phyloP scores from a whole-genome alignment of 2,888 invertebrate species.

The Silvanus unidentatus region DNA sequence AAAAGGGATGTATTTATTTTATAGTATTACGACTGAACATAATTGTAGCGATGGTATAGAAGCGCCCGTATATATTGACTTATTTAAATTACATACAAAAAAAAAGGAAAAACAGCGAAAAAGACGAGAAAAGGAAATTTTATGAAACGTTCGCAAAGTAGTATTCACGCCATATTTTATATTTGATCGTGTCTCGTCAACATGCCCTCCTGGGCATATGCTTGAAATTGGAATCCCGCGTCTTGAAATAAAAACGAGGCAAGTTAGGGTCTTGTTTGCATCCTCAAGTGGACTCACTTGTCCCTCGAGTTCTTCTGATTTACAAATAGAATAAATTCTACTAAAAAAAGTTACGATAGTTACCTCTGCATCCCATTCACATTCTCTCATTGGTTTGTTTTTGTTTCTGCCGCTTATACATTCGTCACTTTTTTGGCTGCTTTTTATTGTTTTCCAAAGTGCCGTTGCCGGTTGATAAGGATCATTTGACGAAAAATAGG shows the following conservation, averaged over 20 bases:
- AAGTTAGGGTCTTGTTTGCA: slow-evolving; percentile 30
- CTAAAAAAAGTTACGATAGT: background rate
- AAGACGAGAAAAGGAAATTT: slow-evolving; percentile 11
- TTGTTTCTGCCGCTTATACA: too few species aligned
- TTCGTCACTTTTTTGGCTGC: too few species aligned
- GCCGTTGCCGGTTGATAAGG: too few species aligned
- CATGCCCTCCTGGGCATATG: slow-evolving; percentile 26
- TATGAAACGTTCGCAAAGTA: slow-evolving; percentile 6
- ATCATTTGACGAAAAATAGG: too few species aligned
- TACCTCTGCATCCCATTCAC: too few species aligned
- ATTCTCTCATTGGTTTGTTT: too few species aligned
- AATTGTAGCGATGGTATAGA: slow-evolving; percentile 1
- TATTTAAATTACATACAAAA: slow-evolving; percentile 12
- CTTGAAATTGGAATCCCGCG: slow-evolving; percentile 29
- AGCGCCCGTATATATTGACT: slow-evolving; percentile 10
- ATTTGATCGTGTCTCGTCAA: slow-evolving; percentile 32
- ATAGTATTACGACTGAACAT: background rate
- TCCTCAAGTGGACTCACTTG: slow-evolving; percentile 25
- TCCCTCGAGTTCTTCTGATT: slow-evolving; percentile 27
- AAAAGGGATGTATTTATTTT: background rate
- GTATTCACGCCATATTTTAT: slow-evolving; percentile 29
- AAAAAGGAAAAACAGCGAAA: slow-evolving; percentile 11
- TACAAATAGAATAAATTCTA: slow-evolving; percentile 30
- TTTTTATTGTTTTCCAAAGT: too few species aligned
- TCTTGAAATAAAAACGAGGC: slow-evolving; percentile 27